Base-by-base conservation (phyloP, 2,797 vertebrate species). In the Fringilla coelebs region DNA sequence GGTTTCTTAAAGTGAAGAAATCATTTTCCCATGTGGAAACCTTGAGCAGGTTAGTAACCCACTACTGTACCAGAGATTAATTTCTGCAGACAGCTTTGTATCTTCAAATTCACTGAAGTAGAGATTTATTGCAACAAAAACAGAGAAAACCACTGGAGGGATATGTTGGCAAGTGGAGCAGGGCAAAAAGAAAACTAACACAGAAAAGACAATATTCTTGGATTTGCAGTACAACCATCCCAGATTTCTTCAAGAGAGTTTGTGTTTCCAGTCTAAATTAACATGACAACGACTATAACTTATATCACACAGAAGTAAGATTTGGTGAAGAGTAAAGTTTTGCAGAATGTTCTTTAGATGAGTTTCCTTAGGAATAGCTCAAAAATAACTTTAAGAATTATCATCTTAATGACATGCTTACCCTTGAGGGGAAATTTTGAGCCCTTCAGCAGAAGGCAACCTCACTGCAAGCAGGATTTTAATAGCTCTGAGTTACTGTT, bases 101-200 rank as follows among this genome's bases (percentile, higher is more conserved):
- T 65, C 72, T 82, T 82, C 71, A 85, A 2, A 85, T 83, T 93
- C 91, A 91, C 34, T 77, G 36, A 93, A 81, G 63, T 79, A 49
- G 52, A 79, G 83, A 88, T 65, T 74, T 84, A 93, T 26, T 91
- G 85, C 74, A 91, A 79, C 36, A 90, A 65, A 95, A 88, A 1
- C 67, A 62, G 76, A 87, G 52, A 92, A 96, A 91, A 79, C 17
- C 67, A 93, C 91, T 83, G 61, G 89, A 96, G 68, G 48, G 29
- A 87, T 71, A 51, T 55, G 49, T 6, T 76, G 25, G 25, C 52
- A 94, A 94, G 49, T 52, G 26, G 63, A 94, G 61, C 41, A 61
- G 52, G 67, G 81, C n/a, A 85, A 68, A 94, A 89, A 20, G n/a
- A 90, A 94, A 90, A 94, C 45, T 65, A 70, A 65, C 19, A 55